These are phyloP conservation scores for Sarcophaga subvicina DNA, from an alignment of 2,888 invertebrate species.

Conservation along the genomic window DNA sequence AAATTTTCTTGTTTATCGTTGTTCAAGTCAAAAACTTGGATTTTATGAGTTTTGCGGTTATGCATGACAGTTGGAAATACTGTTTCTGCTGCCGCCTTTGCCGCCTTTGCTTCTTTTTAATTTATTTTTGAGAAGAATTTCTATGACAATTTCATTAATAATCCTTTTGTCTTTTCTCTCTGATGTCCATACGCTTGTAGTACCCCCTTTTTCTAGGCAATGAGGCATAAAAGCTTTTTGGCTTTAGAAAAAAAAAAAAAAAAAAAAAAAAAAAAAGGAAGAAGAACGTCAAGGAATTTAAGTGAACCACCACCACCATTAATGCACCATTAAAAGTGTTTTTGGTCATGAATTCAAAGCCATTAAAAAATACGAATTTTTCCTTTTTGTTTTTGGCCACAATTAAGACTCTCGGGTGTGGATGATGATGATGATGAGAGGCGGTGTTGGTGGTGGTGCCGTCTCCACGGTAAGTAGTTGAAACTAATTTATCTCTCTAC, in stretches of 20 bases:
- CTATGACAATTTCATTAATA: not conserved
- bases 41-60: not conserved
- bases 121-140: no score
- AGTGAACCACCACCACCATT: not conserved
- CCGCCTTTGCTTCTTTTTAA: not conserved
- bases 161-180: not conserved
- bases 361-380: not conserved
- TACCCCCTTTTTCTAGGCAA: not conserved
- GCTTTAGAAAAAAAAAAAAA: not conserved
- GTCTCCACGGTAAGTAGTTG: conserved; percentile 52
- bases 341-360: no score
- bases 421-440: not conserved
- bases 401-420: not conserved
- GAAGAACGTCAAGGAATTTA: not conserved
- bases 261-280: no score
- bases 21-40: not conserved
- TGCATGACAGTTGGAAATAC: not conserved
- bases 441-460: not conserved
- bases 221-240: not conserved
- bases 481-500: conserved; percentile 47
- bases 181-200: not conserved
- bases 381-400: not conserved
- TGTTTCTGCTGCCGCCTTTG: not conserved
- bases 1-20: not conserved
- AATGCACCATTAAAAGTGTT: not conserved